These are phyloP conservation scores for Drosophila buzzatii DNA, from an alignment of 2,888 invertebrate genomes.

Conservation along the genomic window DNA sequence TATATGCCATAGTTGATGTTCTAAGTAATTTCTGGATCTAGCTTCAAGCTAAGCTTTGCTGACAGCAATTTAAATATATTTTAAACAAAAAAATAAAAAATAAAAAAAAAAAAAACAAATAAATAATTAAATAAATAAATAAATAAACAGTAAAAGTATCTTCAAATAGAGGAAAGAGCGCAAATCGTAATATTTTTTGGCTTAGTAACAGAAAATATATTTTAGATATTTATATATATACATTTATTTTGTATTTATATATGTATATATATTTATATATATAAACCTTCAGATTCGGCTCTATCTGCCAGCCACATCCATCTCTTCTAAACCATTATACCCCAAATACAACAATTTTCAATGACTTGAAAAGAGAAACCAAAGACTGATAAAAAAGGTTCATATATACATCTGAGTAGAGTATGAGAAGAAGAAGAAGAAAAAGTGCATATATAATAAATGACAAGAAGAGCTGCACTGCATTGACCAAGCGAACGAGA, in stretches of 20 bases:
- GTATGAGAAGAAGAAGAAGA: constrained; percentile 15
- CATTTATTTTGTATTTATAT: too few relatives aligned
- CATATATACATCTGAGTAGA: constrained; percentile 1
- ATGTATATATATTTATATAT: neutral
- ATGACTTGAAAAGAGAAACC: neutral
- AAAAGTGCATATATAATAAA: constrained; percentile 12
- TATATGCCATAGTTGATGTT: too few relatives aligned
- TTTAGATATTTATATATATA: neutral
- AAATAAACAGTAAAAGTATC: too few relatives aligned
- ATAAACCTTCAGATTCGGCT: neutral
- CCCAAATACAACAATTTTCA: neutral
- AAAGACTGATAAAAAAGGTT: neutral
- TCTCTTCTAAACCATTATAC: neutral
- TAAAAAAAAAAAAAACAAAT: too few relatives aligned
- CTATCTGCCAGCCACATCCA: neutral
- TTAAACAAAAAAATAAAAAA: too few relatives aligned
- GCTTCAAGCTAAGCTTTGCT: neutral
- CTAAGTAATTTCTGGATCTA: too few relatives aligned
- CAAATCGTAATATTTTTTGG: too few relatives aligned
- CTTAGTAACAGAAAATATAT: too few relatives aligned
- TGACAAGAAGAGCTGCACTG: constrained; percentile 34
- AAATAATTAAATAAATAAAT: too few relatives aligned
- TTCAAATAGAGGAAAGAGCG: too few relatives aligned
- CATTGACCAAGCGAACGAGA: constrained; percentile 60
- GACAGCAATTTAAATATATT: neutral